Evolutionary conservation across 2,797 vertebrate species (phyloP).

Genomic region (Tragelaphus oryx): DNA sequence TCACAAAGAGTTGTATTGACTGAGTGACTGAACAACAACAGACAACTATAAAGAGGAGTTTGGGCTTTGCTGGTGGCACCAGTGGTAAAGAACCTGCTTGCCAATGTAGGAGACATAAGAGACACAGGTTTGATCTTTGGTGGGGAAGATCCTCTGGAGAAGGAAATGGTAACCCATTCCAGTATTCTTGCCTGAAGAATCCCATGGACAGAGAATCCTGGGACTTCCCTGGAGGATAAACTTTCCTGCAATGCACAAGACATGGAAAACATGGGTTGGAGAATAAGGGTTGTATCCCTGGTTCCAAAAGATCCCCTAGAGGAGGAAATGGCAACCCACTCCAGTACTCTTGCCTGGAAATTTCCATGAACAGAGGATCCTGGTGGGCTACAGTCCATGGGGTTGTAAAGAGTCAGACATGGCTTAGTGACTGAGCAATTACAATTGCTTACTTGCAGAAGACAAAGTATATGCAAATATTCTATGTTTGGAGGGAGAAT

Average conservation of each 20-base stretch:
- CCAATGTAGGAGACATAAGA: not conserved
- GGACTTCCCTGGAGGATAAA: not conserved
- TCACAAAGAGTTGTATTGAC: not conserved
- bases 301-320: not conserved
- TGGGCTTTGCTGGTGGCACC: not conserved
- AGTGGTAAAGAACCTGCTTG: not conserved
- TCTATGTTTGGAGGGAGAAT: not conserved
- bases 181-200: not conserved
- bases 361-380: not conserved
- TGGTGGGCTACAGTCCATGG: not conserved
- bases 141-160: not conserved
- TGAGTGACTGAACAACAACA: not conserved
- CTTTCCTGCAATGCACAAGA: not conserved
- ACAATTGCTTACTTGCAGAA: not conserved
- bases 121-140: not conserved
- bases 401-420: not conserved
- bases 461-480: not conserved
- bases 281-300: not conserved
- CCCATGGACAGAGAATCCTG: not conserved
- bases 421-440: not conserved
- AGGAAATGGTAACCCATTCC: not conserved
- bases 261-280: not conserved
- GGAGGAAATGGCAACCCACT: not conserved
- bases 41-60: not conserved
- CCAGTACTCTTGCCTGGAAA: not conserved